phyloP scores from a whole-genome alignment of 1,140 invertebrate genomes.

The Aporrectodea caliginosa region DNA sequence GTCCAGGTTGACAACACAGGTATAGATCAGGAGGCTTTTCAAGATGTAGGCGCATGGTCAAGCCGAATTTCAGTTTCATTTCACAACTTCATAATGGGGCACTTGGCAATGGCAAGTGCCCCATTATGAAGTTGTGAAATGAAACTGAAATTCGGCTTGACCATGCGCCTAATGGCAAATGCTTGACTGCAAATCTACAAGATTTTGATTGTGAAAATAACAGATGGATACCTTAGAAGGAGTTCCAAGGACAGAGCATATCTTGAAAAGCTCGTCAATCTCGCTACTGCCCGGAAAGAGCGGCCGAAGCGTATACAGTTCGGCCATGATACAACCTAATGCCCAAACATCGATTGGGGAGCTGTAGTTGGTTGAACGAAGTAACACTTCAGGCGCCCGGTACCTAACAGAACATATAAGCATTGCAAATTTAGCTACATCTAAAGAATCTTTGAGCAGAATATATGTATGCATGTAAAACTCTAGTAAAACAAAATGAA shows the following conservation, averaged over 20 bases:
- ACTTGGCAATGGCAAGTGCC: too few species aligned
- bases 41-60: too few species aligned
- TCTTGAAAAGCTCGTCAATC: slow-evolving; percentile 93
- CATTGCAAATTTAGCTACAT: neutral
- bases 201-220: neutral
- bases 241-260: slow-evolving; percentile 90
- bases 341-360: slow-evolving; percentile 99
- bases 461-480: too few species aligned
- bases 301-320: slow-evolving; percentile 95
- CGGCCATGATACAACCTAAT: slow-evolving; percentile 88
- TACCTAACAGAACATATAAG: slow-evolving; percentile 61
- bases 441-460: neutral
- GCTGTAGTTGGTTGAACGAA: slow-evolving; percentile 91
- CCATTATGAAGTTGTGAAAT: too few species aligned
- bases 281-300: slow-evolving; percentile 91
- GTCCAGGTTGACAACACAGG: too few species aligned
- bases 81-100: too few species aligned
- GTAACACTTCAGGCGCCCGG: slow-evolving; percentile 87
- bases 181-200: too few species aligned
- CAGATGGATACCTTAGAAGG: slow-evolving; percentile 70
- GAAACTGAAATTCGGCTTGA: too few species aligned
- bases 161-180: too few species aligned
- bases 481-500: neutral
- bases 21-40: too few species aligned
- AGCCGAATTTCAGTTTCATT: too few species aligned